Conservation (phyloP, 2,797 vertebrate genomes). For the Cossypha niveicapilla region DNA sequence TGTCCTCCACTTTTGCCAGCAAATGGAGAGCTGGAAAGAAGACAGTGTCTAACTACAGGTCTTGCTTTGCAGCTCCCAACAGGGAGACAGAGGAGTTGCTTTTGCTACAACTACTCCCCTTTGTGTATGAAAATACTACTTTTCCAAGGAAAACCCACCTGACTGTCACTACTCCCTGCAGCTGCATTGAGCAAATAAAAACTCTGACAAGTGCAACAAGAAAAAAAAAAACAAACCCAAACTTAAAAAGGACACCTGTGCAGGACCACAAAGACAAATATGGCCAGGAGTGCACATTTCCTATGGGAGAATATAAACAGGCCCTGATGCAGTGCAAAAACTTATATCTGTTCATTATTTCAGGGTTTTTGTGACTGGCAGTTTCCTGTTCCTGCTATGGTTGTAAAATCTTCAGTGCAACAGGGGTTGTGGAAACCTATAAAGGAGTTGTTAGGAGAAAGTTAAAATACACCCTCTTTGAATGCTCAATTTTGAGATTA, state of each 20-base stretch:
- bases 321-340: not conserved
- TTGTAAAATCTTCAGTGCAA: not conserved
- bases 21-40: not conserved
- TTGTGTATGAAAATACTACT: not conserved
- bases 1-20: constrained; percentile 26
- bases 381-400: not conserved
- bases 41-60: not conserved
- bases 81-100: not conserved
- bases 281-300: not conserved
- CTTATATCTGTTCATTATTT: not conserved
- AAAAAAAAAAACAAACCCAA: not conserved
- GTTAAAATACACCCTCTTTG: not conserved
- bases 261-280: not conserved
- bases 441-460: not conserved
- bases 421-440: not conserved
- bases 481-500: not conserved
- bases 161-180: not conserved
- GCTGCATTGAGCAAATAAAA: not conserved
- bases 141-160: not conserved
- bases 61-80: constrained; percentile 6
- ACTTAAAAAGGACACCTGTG: not conserved
- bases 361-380: not conserved
- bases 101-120: not conserved
- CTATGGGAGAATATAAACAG: not conserved
- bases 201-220: not conserved